These are phyloP conservation scores for Danaus melanippus DNA, from an alignment of 1,140 invertebrate genomes.

Conservation along the genomic window DNA sequence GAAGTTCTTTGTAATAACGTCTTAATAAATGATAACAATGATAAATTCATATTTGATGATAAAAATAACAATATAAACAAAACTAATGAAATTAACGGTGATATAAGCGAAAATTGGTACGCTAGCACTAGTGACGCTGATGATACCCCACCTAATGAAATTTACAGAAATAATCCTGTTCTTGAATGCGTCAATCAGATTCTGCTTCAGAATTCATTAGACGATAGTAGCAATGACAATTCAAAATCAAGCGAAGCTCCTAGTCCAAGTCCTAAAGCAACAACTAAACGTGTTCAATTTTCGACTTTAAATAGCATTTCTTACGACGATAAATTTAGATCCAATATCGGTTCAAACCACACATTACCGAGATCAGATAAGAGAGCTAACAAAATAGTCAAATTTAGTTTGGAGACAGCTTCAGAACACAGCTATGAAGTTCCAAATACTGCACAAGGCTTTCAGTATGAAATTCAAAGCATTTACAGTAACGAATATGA, in stretches of 20 bases:
- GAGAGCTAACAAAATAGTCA: constrained; percentile 67
- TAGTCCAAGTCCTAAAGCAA: constrained; percentile 66
- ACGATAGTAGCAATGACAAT: constrained; percentile 68
- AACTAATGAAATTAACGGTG: constrained; percentile 47
- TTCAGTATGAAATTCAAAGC: constrained; percentile 75
- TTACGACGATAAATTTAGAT: constrained; percentile 64
- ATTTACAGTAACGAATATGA: constrained; percentile 77
- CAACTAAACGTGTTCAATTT: constrained; percentile 68
- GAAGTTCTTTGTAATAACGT: constrained; percentile 59
- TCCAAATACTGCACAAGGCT: constrained; percentile 66
- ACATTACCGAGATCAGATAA: constrained; percentile 59
- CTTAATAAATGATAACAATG: constrained; percentile 39
- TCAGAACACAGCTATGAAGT: constrained; percentile 71
- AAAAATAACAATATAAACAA: constrained; percentile 54
- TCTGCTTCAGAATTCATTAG: constrained; percentile 74
- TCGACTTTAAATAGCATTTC: constrained; percentile 70
- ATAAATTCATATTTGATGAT: constrained; percentile 39
- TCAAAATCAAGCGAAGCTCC: constrained; percentile 64
- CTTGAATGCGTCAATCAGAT: constrained; percentile 85
- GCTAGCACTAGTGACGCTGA: constrained; percentile 78
- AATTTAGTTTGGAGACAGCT: constrained; percentile 69
- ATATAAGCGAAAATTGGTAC: constrained; percentile 80
- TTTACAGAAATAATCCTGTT: constrained; percentile 81
- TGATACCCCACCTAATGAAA: constrained; percentile 76
- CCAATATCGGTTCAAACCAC: constrained; percentile 42